Evolutionary conservation across 2,888 invertebrate species (phyloP).

Genomic region (Idaea dimidiata): DNA sequence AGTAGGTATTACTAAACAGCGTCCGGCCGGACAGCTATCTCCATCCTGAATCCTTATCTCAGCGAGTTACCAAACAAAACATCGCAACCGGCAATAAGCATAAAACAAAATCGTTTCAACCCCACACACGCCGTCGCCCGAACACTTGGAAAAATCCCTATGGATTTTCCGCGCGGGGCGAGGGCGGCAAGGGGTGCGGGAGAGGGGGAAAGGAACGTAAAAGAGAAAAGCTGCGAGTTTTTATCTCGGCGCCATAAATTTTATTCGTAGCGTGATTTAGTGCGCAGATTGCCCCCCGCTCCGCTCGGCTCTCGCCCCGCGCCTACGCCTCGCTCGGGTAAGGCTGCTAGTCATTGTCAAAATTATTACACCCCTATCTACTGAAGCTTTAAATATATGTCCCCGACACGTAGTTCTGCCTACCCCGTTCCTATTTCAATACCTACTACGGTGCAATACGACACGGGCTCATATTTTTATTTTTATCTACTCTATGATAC

Average conservation of each 20-base stretch:
- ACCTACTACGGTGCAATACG: conserved; percentile 33
- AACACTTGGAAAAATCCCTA: conserved; percentile 81
- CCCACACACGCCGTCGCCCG: conserved; percentile 78
- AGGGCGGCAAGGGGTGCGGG: conserved; percentile 47
- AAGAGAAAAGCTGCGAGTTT: conserved; percentile 83
- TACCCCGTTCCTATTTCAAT: conserved; percentile 60
- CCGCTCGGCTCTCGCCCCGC: conserved; percentile 58
- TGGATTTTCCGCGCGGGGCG: conserved; percentile 74
- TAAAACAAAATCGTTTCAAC: conserved; percentile 80
- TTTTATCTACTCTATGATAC: conserved; percentile 1
- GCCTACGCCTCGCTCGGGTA: conserved; percentile 77
- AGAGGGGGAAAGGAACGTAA: conserved; percentile 76
- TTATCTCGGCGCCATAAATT: conserved; percentile 83
- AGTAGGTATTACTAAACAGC: conserved; percentile 13
- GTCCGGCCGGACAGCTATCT: conserved; percentile 64
- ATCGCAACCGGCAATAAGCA: conserved; percentile 77
- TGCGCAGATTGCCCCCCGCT: conserved; percentile 80
- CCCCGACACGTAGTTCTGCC: conserved; percentile 73
- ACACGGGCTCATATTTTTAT: conserved; percentile 9
- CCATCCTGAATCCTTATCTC: conserved; percentile 69
- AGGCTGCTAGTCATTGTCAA: conserved; percentile 81
- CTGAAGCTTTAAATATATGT: conserved; percentile 80
- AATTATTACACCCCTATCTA: conserved; percentile 82
- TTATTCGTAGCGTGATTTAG: conserved; percentile 83
- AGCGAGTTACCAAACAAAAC: conserved; percentile 78